Conservation (phyloP, 1,140 invertebrate genomes). For the Drosophila auraria region DNA sequence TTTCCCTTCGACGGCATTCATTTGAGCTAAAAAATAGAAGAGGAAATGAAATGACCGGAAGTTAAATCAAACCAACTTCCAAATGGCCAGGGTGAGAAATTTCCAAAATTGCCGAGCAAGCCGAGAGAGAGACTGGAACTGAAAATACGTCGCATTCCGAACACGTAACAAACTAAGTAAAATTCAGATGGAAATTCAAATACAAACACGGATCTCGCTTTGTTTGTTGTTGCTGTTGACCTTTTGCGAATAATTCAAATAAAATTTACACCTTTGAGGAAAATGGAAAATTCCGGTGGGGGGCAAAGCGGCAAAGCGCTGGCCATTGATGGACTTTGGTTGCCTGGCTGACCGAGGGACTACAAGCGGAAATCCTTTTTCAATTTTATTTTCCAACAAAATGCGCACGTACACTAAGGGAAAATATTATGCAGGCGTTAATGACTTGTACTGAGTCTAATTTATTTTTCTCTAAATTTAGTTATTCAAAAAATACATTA, state of each 20-base stretch:
- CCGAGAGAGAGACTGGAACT: conserved; percentile 1
- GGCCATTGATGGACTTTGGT: conserved; percentile 53
- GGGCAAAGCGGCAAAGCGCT: not conserved
- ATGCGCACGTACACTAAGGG: conserved; percentile 16
- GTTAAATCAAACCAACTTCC: conserved; percentile 76
- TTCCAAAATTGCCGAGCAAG: conserved; percentile 37
- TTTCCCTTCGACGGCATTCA: conserved; percentile 17
- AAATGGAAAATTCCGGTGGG: conserved; percentile 3
- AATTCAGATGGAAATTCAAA: conserved; percentile 44
- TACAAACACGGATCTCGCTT: conserved; percentile 13
- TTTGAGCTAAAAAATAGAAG: conserved; percentile 24
- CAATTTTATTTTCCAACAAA: conserved; percentile 72
- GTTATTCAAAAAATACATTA: no score
- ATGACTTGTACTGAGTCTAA: no score
- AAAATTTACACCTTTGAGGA: conserved; percentile 76
- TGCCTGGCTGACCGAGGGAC: conserved; percentile 64
- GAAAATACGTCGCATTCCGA: conserved; percentile 27
- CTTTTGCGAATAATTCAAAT: conserved; percentile 79
- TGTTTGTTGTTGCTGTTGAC: conserved; percentile 36
- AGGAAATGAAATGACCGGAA: conserved; percentile 82
- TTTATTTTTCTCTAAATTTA: no score
- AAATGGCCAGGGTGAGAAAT: conserved; percentile 31
- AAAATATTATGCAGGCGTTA: not conserved
- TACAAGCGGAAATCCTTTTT: conserved; percentile 80
- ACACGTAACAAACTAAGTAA: conserved; percentile 56